Conservation (phyloP, 2,797 vertebrate species). For the Anguilla pacifica region DNA sequence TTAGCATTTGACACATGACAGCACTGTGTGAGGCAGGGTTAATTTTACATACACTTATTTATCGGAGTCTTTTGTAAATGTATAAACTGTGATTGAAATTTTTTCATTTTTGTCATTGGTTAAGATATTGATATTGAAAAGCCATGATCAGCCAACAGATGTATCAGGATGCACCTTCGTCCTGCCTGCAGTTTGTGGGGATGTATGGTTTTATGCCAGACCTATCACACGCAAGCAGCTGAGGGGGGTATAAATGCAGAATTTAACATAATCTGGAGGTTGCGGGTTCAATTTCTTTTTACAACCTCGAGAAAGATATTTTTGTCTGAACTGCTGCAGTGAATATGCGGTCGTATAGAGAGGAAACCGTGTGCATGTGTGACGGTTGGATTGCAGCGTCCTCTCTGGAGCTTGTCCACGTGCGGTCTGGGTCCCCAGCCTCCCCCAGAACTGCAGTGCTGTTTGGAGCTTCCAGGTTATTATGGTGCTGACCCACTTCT, state of each 20-base stretch:
- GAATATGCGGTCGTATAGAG: not conserved
- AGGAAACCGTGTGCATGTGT: not conserved
- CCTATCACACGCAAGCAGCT: not conserved
- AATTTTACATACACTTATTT: not conserved
- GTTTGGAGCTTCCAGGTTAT: slow-evolving; percentile 11
- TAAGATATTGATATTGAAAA: not conserved
- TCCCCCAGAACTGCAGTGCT: not conserved
- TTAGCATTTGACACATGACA: not conserved
- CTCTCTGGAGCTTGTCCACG: not conserved
- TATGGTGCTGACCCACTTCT: not conserved
- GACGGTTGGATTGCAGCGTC: not conserved
- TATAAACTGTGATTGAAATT: not conserved
- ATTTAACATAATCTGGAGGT: not conserved
- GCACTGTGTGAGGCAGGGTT: not conserved
- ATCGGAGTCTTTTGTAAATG: not conserved
- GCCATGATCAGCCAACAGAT: not conserved
- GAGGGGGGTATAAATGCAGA: not conserved
- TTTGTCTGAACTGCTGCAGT: not conserved
- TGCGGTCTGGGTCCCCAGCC: not conserved
- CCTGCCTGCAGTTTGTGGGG: not conserved
- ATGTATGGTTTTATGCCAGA: slow-evolving; percentile 1
- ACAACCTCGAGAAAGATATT: not conserved
- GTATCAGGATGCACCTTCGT: not conserved
- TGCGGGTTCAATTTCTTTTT: not conserved
- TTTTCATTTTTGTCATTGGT: not conserved